Conservation (phyloP, 2,888 invertebrate genomes). For the Aleiodes alternator region DNA sequence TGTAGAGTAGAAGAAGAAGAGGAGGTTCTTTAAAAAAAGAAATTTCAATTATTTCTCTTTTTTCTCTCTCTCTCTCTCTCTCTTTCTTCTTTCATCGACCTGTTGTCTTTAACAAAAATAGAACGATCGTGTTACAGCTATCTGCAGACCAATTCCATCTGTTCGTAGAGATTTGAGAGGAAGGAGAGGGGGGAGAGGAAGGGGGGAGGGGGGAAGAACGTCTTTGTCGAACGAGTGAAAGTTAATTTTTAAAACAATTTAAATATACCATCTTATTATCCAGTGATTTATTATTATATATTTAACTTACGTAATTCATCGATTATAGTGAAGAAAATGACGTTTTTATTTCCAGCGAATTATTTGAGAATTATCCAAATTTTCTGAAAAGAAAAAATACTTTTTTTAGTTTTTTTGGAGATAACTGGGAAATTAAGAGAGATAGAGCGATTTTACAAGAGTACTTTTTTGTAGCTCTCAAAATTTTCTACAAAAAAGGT, state of each 20-base stretch:
- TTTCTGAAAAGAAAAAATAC: too few species aligned
- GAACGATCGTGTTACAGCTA: slow-evolving; percentile 47
- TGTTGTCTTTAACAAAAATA: slow-evolving; percentile 37
- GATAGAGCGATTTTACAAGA: too few species aligned
- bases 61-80: not conserved
- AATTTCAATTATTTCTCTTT: slow-evolving; percentile 1
- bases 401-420: too few species aligned
- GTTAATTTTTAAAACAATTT: slow-evolving; percentile 47
- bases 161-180: slow-evolving; percentile 65
- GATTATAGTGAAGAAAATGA: too few species aligned
- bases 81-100: slow-evolving; percentile 1
- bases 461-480: too few species aligned
- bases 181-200: slow-evolving; percentile 44
- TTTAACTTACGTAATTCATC: too few species aligned
- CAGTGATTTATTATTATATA: too few species aligned
- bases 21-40: not conserved
- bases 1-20: not conserved
- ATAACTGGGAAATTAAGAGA: too few species aligned
- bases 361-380: too few species aligned
- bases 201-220: slow-evolving; percentile 2
- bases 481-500: too few species aligned
- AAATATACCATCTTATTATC: too few species aligned
- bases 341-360: too few species aligned
- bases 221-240: slow-evolving; percentile 64
- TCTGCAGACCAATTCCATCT: slow-evolving; percentile 17